phyloP scores from a whole-genome alignment of 1,140 invertebrate species.

The Eciton burchellii region DNA sequence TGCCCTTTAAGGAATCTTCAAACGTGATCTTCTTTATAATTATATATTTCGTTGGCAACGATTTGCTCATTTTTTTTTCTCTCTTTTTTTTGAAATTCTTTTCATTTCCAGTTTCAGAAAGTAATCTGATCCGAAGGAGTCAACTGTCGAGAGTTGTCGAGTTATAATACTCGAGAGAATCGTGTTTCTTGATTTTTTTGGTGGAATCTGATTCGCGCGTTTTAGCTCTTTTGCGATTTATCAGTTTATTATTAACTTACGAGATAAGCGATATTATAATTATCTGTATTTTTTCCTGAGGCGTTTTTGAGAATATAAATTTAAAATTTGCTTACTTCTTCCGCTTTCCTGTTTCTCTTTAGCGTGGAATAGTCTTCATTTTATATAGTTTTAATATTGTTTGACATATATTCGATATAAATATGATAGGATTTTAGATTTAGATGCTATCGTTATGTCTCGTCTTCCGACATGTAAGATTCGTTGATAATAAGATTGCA shows the following conservation, averaged over 20 bases:
- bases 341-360: too few species aligned
- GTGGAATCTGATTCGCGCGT: not conserved
- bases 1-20: not conserved
- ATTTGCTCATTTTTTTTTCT: too few species aligned
- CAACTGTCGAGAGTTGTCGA: too few species aligned
- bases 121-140: not conserved
- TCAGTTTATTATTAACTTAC: not conserved
- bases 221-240: not conserved
- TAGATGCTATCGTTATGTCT: not conserved
- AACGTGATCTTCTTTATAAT: not conserved
- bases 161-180: not conserved
- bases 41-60: not conserved
- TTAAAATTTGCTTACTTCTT: not conserved
- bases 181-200: slow-evolving; percentile 2
- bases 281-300: not conserved
- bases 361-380: too few species aligned
- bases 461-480: slow-evolving; percentile 15
- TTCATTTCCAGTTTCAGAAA: not conserved
- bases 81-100: not conserved
- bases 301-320: too few species aligned
- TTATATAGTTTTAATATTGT: too few species aligned
- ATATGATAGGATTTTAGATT: not conserved
- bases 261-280: slow-evolving; percentile 13
- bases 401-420: too few species aligned
- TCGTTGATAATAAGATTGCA: slow-evolving; percentile 19